These are phyloP conservation scores for Herminia tarsipennalis DNA, from an alignment of 2,888 invertebrate species.

Conservation along the genomic window DNA sequence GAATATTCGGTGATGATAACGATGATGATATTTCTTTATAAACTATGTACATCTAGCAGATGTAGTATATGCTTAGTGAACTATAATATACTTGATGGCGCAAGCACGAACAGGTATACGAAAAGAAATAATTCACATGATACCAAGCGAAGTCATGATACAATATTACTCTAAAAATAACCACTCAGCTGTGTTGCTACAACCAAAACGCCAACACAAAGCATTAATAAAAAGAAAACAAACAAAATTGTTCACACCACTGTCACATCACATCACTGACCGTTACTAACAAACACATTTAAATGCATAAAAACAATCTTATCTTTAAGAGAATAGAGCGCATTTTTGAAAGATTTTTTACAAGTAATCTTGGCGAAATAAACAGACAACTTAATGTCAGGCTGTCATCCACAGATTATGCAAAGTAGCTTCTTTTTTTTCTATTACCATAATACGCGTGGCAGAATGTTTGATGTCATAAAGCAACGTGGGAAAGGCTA, in stretches of 20 bases:
- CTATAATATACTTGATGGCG: too few relatives aligned
- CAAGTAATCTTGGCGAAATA: conserved; percentile 46
- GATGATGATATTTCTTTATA: too few relatives aligned
- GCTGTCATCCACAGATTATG: conserved; percentile 75
- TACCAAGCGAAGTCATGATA: not conserved
- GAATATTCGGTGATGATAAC: too few relatives aligned
- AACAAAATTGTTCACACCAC: conserved; percentile 52
- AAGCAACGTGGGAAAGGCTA: conserved; percentile 76
- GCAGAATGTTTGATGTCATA: conserved; percentile 70
- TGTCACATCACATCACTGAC: conserved; percentile 59
- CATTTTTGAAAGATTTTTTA: conserved; percentile 12
- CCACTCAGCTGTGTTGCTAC: conserved; percentile 16
- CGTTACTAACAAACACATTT: conserved; percentile 48
- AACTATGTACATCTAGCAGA: too few relatives aligned
- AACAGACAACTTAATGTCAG: conserved; percentile 73
- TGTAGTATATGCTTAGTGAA: too few relatives aligned
- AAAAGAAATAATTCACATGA: too few relatives aligned
- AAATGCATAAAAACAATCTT: conserved; percentile 24
- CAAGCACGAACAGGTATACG: too few relatives aligned
- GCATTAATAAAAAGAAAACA: conserved; percentile 46
- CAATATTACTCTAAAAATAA: conserved; percentile 20
- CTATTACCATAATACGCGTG: conserved; percentile 74
- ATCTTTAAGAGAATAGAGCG: conserved; percentile 17
- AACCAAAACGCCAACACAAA: conserved; percentile 33
- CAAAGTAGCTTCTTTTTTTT: conserved; percentile 77